Conservation (phyloP, 2,888 invertebrate genomes). For the Mylabris sibirica region DNA sequence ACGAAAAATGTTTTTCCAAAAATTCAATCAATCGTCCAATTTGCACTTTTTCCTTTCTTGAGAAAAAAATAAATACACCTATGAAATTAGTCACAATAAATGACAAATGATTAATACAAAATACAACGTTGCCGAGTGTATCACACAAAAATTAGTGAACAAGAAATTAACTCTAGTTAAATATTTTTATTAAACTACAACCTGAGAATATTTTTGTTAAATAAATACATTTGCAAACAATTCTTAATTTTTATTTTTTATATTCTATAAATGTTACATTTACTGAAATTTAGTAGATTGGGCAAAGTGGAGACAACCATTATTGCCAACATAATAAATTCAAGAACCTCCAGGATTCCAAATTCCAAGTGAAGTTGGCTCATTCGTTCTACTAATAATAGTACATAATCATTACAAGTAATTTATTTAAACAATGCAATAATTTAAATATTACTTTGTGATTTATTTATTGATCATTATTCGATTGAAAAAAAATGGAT, state of each 20-base stretch:
- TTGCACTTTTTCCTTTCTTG: neutral
- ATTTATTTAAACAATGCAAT: neutral
- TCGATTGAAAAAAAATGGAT: no score
- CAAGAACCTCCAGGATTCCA: no score
- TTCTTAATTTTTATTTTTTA: no score
- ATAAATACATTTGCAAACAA: no score
- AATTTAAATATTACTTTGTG: no score
- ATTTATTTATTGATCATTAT: no score
- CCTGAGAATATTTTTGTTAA: no score
- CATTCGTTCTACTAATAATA: neutral
- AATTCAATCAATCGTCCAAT: neutral
- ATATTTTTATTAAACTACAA: no score
- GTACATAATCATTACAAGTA: neutral
- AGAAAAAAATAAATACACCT: neutral
- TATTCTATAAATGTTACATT: neutral
- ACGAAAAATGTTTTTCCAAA: neutral
- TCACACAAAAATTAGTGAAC: no score
- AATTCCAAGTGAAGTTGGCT: neutral
- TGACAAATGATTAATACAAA: neutral
- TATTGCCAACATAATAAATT: neutral
- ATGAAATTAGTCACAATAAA: slow-evolving; percentile 10
- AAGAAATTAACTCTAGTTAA: no score
- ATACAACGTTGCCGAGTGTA: neutral
- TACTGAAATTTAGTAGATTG: neutral
- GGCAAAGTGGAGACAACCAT: neutral